A percentile compares a stretch with the other conserved stretches of the same genome.
Conservation (phyloP, 2,888 invertebrate genomes). For the Harmothoe impar region DNA sequence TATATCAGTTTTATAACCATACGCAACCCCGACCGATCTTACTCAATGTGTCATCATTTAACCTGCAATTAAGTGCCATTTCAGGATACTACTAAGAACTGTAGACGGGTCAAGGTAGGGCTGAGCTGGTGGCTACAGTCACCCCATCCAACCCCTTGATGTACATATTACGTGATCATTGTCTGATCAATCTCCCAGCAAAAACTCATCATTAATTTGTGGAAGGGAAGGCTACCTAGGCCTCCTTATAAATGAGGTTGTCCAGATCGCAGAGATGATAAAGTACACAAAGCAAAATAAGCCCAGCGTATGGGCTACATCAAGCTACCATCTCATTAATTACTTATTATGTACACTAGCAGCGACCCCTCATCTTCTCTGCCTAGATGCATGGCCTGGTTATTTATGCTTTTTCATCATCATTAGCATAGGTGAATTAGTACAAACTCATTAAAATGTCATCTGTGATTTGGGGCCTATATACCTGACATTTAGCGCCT, state of each 20-base stretch:
- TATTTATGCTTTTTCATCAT: not conserved
- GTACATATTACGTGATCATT: not conserved
- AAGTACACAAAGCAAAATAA: not conserved
- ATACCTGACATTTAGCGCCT: not conserved
- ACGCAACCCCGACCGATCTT: not conserved
- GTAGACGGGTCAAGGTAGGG: not conserved
- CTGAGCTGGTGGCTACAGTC: not conserved
- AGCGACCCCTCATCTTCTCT: not conserved
- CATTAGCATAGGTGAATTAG: slow-evolving; percentile 44
- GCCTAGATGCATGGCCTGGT: slow-evolving; percentile 16
- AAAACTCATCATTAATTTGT: slow-evolving; percentile 39
- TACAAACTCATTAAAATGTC: slow-evolving; percentile 53
- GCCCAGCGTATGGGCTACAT: not conserved
- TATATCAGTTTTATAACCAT: no score
- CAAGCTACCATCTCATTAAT: slow-evolving; percentile 19
- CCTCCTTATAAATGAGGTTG: not conserved
- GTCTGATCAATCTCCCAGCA: not conserved
- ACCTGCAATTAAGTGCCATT: not conserved
- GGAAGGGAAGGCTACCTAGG: not conserved
- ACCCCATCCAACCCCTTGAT: not conserved
- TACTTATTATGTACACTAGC: not conserved
- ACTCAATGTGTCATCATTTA: not conserved
- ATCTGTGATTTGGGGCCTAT: not conserved
- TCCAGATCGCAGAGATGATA: not conserved
- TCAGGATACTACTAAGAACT: slow-evolving; percentile 12